Base-by-base conservation (phyloP, 1,140 invertebrate species). In the Cotesia typhae region DNA sequence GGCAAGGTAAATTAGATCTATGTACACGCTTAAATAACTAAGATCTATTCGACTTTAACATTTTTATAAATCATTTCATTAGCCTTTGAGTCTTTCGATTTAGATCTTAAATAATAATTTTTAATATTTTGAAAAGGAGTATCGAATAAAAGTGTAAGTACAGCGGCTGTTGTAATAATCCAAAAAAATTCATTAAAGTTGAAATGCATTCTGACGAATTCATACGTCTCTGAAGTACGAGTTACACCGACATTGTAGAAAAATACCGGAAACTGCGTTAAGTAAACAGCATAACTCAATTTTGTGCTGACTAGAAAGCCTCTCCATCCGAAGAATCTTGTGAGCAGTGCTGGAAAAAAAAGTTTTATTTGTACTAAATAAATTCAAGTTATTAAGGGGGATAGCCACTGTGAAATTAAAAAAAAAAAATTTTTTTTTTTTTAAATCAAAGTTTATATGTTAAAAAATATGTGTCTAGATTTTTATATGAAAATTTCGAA, bases 61-160 rank as follows among this genome's bases (percentile, higher is more conserved):
- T 28, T 66, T 66, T 82, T 75, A 83, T 63, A 77, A 0, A 35
- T n/a, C 80, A 85, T 83, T 0, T 57, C 4, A 17, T n/a, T 1
- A 4, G 37, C 12, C 47, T 53, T n/a, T 66, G 28, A 4, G 9
- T 1, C 14, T 52, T 67, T 55, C 0, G 69, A 7, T 35, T 63
- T 52, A 63, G 82, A 82, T 61, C 81, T 84, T 38, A 85, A 70
- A 17, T 83, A 79, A 66, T 83, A 70, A 68, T 90, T 91, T 76
- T 90, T 92, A 4, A 92, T 82, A 68, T 91, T 92, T 81, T 92
- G 91, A 79, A 92, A 91, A 38, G 92, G 92, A 12, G 88, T 89
- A 68, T 92, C 90, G 67, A 93, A 90, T 5, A 92, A 83, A 57
- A 93, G 75, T 2, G 92, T 92, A 6, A 93, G 78, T 53, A 90